These are phyloP conservation scores for Phalacrocorax pelagicus DNA, from an alignment of 2,113 vertebrate species.

Conservation along the genomic window DNA sequence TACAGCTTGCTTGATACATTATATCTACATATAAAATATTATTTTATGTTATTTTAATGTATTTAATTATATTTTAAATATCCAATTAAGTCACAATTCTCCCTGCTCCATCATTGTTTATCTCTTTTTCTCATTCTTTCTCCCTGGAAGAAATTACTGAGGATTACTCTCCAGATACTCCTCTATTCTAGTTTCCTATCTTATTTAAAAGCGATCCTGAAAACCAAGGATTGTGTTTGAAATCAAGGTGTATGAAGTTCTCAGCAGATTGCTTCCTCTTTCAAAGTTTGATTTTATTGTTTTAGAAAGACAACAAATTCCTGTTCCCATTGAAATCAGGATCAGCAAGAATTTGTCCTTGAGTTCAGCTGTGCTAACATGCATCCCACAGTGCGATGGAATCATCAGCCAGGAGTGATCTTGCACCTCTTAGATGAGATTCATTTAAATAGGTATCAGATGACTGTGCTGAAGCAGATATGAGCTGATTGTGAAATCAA, in stretches of 20 bases:
- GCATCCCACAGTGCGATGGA: not conserved
- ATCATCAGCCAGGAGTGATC: conserved; percentile 2
- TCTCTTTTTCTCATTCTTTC: not conserved
- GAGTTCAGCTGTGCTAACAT: conserved; percentile 5
- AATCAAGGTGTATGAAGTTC: not conserved
- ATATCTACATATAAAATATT: conserved; percentile 22
- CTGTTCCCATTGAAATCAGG: not conserved
- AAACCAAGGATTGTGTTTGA: not conserved
- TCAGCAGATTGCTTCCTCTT: not conserved
- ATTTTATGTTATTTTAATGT: not conserved
- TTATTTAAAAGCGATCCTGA: not conserved
- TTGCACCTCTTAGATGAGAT: conserved; percentile 11
- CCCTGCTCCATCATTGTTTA: not conserved
- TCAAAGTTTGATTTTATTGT: not conserved
- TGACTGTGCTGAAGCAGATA: conserved; percentile 35
- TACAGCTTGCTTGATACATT: not conserved
- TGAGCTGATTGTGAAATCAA: conserved; percentile 35
- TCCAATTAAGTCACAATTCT: not conserved
- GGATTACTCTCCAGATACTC: not conserved
- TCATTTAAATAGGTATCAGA: conserved; percentile 53
- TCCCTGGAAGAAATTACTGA: not conserved
- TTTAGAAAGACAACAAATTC: conserved; percentile 5
- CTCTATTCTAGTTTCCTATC: not conserved
- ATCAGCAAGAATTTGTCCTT: conserved; percentile 17
- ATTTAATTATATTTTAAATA: conserved; percentile 35